Conservation (phyloP, 2,888 invertebrate genomes). For the Drosophila mettleri region DNA sequence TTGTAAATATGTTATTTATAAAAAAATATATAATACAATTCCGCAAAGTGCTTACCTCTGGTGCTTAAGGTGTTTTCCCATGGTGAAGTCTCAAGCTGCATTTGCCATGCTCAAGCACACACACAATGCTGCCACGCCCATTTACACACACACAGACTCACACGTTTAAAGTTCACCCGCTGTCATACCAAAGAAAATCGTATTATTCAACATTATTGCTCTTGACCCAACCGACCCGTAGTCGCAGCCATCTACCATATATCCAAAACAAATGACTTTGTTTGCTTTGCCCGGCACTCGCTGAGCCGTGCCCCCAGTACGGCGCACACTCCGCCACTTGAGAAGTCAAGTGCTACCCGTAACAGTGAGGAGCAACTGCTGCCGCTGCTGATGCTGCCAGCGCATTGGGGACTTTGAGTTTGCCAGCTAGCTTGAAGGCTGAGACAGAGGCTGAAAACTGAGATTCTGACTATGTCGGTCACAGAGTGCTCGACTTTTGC, state of each 20-base stretch:
- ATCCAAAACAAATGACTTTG: constrained; percentile 70
- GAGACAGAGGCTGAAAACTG: constrained; percentile 31
- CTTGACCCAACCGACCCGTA: constrained; percentile 58
- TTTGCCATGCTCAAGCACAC: constrained; percentile 14
- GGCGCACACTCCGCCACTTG: constrained; percentile 46
- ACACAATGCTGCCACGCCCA: constrained; percentile 6
- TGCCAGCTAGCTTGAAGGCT: constrained; percentile 36
- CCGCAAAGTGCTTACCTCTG: neutral
- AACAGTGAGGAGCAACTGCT: constrained; percentile 35
- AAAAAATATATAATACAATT: neutral
- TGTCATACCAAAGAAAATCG: constrained; percentile 55
- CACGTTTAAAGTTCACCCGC: constrained; percentile 7
- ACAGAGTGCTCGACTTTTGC: constrained; percentile 21
- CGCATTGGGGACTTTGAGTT: constrained; percentile 33
- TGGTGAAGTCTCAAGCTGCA: constrained; percentile 18
- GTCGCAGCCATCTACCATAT: constrained; percentile 21
- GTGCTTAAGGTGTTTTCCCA: constrained; percentile 25
- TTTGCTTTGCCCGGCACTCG: constrained; percentile 51
- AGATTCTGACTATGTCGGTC: constrained; percentile 32
- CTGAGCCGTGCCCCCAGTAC: constrained; percentile 10
- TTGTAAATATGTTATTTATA: neutral
- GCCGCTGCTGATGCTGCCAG: constrained; percentile 32
- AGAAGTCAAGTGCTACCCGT: constrained; percentile 67
- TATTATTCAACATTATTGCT: constrained; percentile 75
- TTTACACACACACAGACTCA: constrained; percentile 16